Evolutionary conservation across 1,140 invertebrate genomes (phyloP), one percentile per base, ranked within the genome.

Genomic region (Papilio helenus): DNA sequence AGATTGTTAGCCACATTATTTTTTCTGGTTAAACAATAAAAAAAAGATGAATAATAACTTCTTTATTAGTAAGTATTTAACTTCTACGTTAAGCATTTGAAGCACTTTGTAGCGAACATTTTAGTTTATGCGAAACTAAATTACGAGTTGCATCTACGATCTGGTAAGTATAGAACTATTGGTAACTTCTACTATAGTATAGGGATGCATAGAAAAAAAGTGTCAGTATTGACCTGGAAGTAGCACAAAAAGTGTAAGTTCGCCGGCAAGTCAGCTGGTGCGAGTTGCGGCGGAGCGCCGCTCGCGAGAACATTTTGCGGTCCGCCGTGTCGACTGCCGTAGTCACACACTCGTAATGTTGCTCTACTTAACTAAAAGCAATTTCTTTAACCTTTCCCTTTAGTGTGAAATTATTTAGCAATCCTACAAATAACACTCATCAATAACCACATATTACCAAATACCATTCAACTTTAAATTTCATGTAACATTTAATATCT

Each of bases 291-390:
- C 83, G 81, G 84, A 83, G 85, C 82, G 82, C 80, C 72, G 87
- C 83, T 80, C 82, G 81, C 83, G 89, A 82, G 82, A 85, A 90
- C 88, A 92, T 88, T 87, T 51, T 90, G 90, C 86, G 91, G 91
- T 89, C 65, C 81, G 79, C 78, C 77, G 68, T 84, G 85, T 82
- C 42, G 73, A 26, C 78, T 79, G 71, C 20, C 72, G 23, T 9
- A 12, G 73, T 5, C 23, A 4, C 49, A 44, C 72, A 58, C 51
- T 12, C 2, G 7, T 71, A 44, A 85, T 61, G 61, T 71, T 82
- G 85, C 88, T 91, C 88, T 89, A 89, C 83, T 81, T 84, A 18
- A 16, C 3, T 68, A 7, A 16, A 0, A 34, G 5, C n/a, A 49
- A 5, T 49, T 16, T 49, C 4, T 49, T 18, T 55, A 1, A n/a